A percentile compares a stretch with the other conserved stretches of the same genome.
These are phyloP conservation scores for Cyaniris semiargus DNA, from an alignment of 2,888 invertebrate species.

Conservation along the genomic window DNA sequence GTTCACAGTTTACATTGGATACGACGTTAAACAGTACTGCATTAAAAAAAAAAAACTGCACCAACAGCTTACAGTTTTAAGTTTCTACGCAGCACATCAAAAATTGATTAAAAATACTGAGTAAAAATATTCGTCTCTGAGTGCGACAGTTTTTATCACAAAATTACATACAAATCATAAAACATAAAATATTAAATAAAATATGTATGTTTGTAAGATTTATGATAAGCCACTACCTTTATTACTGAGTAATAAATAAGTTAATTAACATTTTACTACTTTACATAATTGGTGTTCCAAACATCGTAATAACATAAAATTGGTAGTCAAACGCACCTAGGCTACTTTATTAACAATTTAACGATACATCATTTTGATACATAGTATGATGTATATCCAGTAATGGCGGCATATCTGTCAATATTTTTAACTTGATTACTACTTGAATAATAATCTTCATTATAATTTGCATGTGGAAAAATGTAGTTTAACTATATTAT, in stretches of 20 bases:
- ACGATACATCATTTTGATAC: slow-evolving; percentile 27
- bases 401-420: background rate
- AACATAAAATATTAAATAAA: slow-evolving; percentile 8
- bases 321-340: slow-evolving; percentile 29
- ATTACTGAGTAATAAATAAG: slow-evolving; percentile 16
- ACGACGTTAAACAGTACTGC: no score
- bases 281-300: slow-evolving; percentile 14
- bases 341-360: slow-evolving; percentile 18
- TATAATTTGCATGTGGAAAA: background rate
- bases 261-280: slow-evolving; percentile 23
- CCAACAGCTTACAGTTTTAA: no score
- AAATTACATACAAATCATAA: slow-evolving; percentile 3
- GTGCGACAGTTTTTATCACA: background rate
- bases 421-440: slow-evolving; percentile 11
- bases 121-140: no score
- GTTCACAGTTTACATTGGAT: no score
- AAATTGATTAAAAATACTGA: no score
- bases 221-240: slow-evolving; percentile 6
- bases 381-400: background rate
- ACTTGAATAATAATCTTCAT: background rate
- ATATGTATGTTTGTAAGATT: background rate
- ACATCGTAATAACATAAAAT: slow-evolving; percentile 19
- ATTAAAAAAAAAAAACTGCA: no score
- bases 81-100: no score
- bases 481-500: background rate